These are phyloP conservation scores for Tyto alba DNA, from an alignment of 2,113 vertebrate genomes.

Conservation along the genomic window DNA sequence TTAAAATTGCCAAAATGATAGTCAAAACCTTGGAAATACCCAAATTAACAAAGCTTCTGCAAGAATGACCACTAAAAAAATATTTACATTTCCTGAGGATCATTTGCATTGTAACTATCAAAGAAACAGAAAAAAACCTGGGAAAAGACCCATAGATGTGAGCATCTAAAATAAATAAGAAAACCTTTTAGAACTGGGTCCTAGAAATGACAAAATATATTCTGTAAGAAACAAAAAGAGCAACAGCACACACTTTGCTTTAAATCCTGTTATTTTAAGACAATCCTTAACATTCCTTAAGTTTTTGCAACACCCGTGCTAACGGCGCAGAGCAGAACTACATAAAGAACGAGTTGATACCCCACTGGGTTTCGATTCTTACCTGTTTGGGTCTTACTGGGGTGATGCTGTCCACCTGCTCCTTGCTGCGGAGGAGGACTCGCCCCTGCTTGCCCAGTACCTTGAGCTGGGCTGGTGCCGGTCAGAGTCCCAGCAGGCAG, in stretches of 20 bases:
- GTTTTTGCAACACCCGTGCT: neutral
- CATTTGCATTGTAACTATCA: neutral
- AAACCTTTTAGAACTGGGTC: neutral
- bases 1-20: neutral
- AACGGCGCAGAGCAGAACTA: neutral
- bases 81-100: neutral
- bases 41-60: neutral
- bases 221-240: neutral
- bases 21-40: neutral
- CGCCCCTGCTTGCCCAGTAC: constrained; percentile 70
- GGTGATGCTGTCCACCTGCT: constrained; percentile 70
- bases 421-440: constrained; percentile 73
- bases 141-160: neutral
- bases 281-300: rapidly evolving
- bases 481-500: constrained; percentile 82
- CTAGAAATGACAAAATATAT: rapidly evolving
- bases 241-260: neutral
- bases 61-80: neutral
- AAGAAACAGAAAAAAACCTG: rapidly evolving
- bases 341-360: rapidly evolving
- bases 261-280: neutral
- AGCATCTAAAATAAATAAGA: neutral
- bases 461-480: constrained; percentile 68
- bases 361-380: neutral
- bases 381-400: constrained; percentile 83